Conservation (phyloP, 2,113 vertebrate genomes). For the Heterotis niloticus region DNA sequence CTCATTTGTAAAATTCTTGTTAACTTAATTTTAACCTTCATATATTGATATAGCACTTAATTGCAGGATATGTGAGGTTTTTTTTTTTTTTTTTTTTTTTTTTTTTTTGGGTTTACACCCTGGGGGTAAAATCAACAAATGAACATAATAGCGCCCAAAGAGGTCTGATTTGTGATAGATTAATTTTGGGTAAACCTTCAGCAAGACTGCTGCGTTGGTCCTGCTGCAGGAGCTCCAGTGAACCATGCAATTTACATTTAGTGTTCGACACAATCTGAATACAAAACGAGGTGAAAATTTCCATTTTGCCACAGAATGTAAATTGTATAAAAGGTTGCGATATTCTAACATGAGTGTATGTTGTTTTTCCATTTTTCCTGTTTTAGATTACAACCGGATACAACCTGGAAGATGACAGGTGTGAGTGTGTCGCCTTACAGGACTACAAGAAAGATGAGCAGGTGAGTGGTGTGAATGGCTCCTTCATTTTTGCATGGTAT, state of each 20-base stretch:
- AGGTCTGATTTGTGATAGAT: constrained; percentile 4
- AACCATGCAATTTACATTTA: neutral
- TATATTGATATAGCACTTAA: constrained; percentile 28
- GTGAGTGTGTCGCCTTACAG: constrained; percentile 88
- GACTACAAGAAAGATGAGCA: constrained; percentile 89
- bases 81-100: neutral
- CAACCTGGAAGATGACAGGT: constrained; percentile 96
- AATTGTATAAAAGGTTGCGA: too few relatives aligned
- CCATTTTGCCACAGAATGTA: neutral
- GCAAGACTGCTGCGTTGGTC: neutral
- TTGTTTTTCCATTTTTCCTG: constrained; percentile 5
- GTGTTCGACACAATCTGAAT: neutral
- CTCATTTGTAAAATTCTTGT: constrained; percentile 34
- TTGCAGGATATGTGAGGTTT: neutral
- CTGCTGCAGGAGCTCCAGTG: constrained; percentile 18
- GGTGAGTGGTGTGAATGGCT: constrained; percentile 57
- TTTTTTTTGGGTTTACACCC: neutral
- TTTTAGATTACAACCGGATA: constrained; percentile 94
- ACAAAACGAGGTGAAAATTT: neutral
- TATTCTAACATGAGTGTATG: too few relatives aligned
- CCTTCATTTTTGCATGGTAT: neutral
- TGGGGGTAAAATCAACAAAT: neutral
- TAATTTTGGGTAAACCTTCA: constrained; percentile 2
- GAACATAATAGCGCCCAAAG: neutral
- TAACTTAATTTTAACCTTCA: constrained; percentile 27